phyloP scores from a whole-genome alignment of 2,113 vertebrate genomes.

The Gila orcuttii region DNA sequence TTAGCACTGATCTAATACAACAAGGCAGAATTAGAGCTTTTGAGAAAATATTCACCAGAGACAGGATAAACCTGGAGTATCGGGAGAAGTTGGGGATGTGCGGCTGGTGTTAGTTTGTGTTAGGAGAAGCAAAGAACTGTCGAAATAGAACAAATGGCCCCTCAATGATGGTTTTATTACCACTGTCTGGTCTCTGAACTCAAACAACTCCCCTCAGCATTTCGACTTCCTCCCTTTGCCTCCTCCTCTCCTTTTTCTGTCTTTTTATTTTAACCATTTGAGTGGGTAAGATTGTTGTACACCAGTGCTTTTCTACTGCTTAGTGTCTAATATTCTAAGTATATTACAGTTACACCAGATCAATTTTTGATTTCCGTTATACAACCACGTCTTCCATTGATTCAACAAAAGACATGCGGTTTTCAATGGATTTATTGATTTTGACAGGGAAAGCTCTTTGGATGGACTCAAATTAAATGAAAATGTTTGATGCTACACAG shows the following conservation, averaged over 20 bases:
- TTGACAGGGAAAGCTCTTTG: constrained; percentile 42
- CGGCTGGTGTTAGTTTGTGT: neutral
- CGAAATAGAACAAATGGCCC: constrained; percentile 49
- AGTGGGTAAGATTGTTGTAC: neutral
- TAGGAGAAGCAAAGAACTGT: constrained; percentile 29
- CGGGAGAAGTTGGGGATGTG: neutral
- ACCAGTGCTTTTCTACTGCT: neutral
- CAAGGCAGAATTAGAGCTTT: neutral
- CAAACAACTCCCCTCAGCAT: constrained; percentile 37
- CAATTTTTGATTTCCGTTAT: constrained; percentile 65
- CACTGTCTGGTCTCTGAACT: constrained; percentile 38
- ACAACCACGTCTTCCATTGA: constrained; percentile 56
- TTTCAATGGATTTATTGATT: constrained; percentile 56
- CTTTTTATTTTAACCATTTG: neutral
- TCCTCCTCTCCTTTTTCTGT: neutral
- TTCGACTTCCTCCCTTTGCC: constrained; percentile 10
- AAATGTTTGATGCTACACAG: constrained; percentile 55
- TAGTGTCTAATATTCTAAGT: constrained; percentile 50
- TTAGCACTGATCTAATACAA: neutral
- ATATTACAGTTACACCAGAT: constrained; percentile 60
- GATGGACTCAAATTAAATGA: constrained; percentile 62
- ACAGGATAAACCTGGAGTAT: neutral
- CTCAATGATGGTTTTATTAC: constrained; percentile 50
- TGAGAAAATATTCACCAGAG: neutral
- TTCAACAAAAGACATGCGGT: constrained; percentile 24